Percentiles rank a stretch among this genome's conserved stretches.
Conservation (phyloP, 1,140 invertebrate species). For the Ericerus pela region DNA sequence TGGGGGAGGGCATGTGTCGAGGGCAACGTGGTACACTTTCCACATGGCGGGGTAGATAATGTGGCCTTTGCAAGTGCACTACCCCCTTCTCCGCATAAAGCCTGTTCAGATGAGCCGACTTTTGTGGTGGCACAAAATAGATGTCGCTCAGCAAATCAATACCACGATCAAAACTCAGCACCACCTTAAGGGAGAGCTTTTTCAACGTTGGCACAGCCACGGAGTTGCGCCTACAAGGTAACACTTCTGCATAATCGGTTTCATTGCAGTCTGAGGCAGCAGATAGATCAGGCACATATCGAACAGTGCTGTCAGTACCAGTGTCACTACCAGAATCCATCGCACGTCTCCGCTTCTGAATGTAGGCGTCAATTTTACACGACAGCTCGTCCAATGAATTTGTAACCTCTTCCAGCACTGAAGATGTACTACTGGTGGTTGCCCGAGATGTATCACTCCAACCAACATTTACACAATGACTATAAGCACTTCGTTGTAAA, state of each 20-base stretch:
- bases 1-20: no score
- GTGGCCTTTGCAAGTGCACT: no score
- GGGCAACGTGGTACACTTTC: no score
- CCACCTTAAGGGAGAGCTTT: not conserved
- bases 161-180: not conserved
- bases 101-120: constrained; percentile 28
- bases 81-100: no score
- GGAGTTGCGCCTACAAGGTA: not conserved
- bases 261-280: not conserved
- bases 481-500: no score
- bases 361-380: not conserved
- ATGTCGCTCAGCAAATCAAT: constrained; percentile 1
- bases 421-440: no score
- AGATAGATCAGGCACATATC: not conserved
- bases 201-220: not conserved
- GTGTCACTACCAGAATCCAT: not conserved
- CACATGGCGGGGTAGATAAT: no score
- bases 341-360: not conserved
- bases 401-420: not conserved
- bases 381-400: not conserved
- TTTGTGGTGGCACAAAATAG: constrained; percentile 36
- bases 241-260: not conserved
- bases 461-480: no score
- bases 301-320: not conserved
- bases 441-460: not conserved